These are phyloP conservation scores for Cybosia mesomella DNA, from an alignment of 2,888 invertebrate species.

Conservation along the genomic window DNA sequence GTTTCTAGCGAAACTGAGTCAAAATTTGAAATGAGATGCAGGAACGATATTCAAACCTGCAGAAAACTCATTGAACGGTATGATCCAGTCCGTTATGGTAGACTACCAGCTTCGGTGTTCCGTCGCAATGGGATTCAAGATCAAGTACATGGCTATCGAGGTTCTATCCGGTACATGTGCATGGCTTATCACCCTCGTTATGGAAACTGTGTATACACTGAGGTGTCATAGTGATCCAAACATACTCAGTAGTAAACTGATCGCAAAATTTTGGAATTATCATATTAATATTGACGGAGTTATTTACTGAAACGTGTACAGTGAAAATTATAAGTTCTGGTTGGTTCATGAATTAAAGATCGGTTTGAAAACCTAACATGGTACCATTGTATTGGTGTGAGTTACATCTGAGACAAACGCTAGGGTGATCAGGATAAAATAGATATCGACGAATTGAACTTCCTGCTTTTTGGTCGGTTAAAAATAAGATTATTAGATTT, in stretches of 20 bases:
- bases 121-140: constrained; percentile 79
- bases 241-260: not conserved
- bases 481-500: too few species aligned
- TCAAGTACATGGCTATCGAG: constrained; percentile 78
- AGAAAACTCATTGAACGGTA: constrained; percentile 65
- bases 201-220: constrained; percentile 63
- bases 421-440: too few species aligned
- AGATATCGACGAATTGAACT: too few species aligned
- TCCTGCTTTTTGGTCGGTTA: too few species aligned
- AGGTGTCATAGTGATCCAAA: not conserved
- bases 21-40: not conserved
- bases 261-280: not conserved
- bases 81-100: constrained; percentile 77
- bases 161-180: constrained; percentile 73
- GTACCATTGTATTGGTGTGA: not conserved
- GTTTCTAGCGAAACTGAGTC: not conserved
- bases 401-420: too few species aligned
- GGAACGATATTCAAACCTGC: not conserved
- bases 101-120: constrained; percentile 75
- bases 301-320: not conserved
- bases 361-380: too few species aligned
- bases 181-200: constrained; percentile 48
- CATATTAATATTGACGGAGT: not conserved
- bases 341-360: not conserved
- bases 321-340: not conserved